Evolutionary conservation across 2,113 vertebrate genomes (phyloP), one percentile per base, ranked within the genome.

Genomic region (Psittacus erithacus): DNA sequence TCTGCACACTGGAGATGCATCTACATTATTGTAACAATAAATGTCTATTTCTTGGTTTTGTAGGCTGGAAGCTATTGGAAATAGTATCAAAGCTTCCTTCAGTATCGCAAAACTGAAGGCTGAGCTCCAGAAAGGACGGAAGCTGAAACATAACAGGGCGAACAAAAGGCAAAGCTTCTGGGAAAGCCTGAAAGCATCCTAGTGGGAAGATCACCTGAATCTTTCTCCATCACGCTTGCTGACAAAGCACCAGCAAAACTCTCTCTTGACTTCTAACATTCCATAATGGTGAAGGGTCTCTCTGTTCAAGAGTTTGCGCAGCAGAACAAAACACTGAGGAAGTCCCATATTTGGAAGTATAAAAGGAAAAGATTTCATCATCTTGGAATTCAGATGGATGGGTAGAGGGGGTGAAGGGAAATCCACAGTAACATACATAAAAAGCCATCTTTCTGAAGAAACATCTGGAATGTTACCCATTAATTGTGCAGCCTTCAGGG

Each of bases 31-130:
- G 18, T 78, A 73, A 59, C 4, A 18, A 60, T 57, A 57, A 88
- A 94, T 41, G 27, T 88, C 1, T 85, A 33, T 63, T 98, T 92
- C 80, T 96, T 93, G 17, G 49, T 95, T 95, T 89, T 76, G 49
- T 97, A 98, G 98, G 86, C 96, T 97, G 82, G 97, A 98, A 62
- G 87, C 96, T 85, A 93, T 98, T 57, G 94, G 96, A 47, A 98
- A 98, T 83, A 97, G 95, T 47, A 98, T 98, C 94, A 98, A 97
- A 96, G 76, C 97, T n/a, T 97, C 98, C 59, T 98, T 97, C 64
- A 96, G 17, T 11, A 62, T 97, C 0, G 96, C 98, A 7, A 98
- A 97, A 84, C 96, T 98, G 94, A 97, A 96, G 95, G 96, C 96
- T 19, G 88, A 96, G 52, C 95, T 97, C 77, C 88, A 96, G 55